Percentiles rank a stretch among this genome's conserved stretches.
Evolutionary conservation across 2,888 invertebrate genomes (phyloP).

Genomic region (Drosophila rellima): DNA sequence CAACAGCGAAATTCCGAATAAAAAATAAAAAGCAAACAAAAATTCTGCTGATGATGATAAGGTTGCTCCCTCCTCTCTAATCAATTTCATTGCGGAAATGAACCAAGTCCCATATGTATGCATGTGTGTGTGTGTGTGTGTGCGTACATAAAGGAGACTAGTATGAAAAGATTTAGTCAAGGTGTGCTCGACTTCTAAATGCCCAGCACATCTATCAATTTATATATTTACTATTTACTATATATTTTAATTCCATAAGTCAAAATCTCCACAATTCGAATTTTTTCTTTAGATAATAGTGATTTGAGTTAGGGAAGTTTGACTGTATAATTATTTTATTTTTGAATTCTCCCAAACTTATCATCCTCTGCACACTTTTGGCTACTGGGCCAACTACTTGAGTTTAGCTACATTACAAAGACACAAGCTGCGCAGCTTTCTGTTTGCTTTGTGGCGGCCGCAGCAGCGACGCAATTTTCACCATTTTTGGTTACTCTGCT

Average conservation of each 20-base stretch:
- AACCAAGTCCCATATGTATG: constrained; percentile 4
- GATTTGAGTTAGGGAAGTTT: too few relatives aligned
- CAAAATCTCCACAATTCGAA: too few relatives aligned
- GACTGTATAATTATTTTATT: too few relatives aligned
- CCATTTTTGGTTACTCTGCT: constrained; percentile 12
- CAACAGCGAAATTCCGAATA: constrained; percentile 33
- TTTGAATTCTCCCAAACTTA: background rate
- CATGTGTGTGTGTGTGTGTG: constrained; percentile 2
- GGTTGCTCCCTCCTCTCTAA: constrained; percentile 39
- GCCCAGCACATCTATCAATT: background rate
- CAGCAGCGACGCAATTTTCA: constrained; percentile 46
- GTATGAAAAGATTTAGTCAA: background rate
- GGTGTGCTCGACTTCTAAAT: background rate
- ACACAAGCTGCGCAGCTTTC: constrained; percentile 67
- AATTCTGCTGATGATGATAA: constrained; percentile 53
- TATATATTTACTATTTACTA: too few relatives aligned
- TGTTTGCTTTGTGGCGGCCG: constrained; percentile 36
- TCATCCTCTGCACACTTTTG: background rate
- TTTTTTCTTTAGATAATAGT: too few relatives aligned
- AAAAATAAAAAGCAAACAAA: too few relatives aligned
- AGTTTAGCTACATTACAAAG: constrained; percentile 46
- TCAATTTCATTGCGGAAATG: constrained; percentile 66
- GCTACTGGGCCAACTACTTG: constrained; percentile 12
- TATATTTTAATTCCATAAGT: too few relatives aligned
- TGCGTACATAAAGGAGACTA: constrained; percentile 12